phyloP scores from a whole-genome alignment of 1,140 invertebrate species.

The Hyphantria cunea region DNA sequence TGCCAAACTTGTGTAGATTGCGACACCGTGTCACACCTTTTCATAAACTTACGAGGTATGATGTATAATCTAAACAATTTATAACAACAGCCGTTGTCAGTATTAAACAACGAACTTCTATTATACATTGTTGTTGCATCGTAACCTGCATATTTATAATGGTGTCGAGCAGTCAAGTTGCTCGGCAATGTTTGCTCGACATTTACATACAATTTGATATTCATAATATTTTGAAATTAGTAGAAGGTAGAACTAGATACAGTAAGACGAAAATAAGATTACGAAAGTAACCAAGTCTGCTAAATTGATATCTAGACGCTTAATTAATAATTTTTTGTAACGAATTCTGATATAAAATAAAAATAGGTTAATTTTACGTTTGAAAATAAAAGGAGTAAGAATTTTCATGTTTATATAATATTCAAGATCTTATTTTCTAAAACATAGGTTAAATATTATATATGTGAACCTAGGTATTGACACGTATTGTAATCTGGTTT shows the following conservation, averaged over 20 bases:
- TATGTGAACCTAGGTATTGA: too few species aligned
- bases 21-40: conserved; percentile 43
- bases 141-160: conserved; percentile 62
- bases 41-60: conserved; percentile 34
- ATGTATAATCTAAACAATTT: conserved; percentile 58
- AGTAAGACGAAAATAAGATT: conserved; percentile 16
- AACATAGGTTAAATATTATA: too few species aligned
- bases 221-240: conserved; percentile 73
- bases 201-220: conserved; percentile 76
- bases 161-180: conserved; percentile 65
- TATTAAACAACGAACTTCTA: conserved; percentile 57
- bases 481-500: too few species aligned
- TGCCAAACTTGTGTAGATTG: conserved; percentile 54
- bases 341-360: conserved; percentile 4
- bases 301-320: conserved; percentile 27
- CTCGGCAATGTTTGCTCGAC: conserved; percentile 59
- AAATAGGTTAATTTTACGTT: not conserved
- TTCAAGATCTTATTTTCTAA: too few species aligned
- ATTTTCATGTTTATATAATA: not conserved
- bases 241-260: conserved; percentile 45
- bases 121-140: conserved; percentile 52
- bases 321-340: conserved; percentile 18
- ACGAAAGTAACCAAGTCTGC: conserved; percentile 32
- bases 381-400: not conserved
- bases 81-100: conserved; percentile 47